These are phyloP conservation scores for Patella caerulea DNA, from an alignment of 2,888 invertebrate species.

Conservation along the genomic window DNA sequence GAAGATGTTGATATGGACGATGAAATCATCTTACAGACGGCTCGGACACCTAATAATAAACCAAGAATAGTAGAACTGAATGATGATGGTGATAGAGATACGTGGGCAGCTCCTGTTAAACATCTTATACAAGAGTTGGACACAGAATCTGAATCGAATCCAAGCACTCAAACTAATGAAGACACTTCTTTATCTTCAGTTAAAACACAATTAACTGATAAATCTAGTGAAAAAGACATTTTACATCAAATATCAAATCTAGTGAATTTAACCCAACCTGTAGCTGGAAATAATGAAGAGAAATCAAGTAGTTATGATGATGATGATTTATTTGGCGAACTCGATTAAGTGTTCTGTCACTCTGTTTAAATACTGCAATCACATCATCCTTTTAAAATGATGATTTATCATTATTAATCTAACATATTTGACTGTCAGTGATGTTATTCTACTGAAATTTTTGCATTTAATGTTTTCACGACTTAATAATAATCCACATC, in stretches of 20 bases:
- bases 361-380: not conserved
- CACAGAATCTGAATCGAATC: not conserved
- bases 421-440: too few species aligned
- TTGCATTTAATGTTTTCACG: too few species aligned
- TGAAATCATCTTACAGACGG: slow-evolving; percentile 1
- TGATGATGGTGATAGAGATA: slow-evolving; percentile 40
- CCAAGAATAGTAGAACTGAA: slow-evolving; percentile 57
- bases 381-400: too few species aligned
- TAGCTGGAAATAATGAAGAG: not conserved
- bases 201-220: not conserved
- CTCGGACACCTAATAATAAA: slow-evolving; percentile 27
- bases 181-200: not conserved
- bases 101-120: slow-evolving; percentile 1
- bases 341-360: not conserved
- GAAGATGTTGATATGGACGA: slow-evolving; percentile 66
- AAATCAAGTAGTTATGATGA: not conserved
- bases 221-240: not conserved
- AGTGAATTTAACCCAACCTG: not conserved
- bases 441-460: too few species aligned
- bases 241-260: slow-evolving; percentile 8
- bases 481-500: too few species aligned
- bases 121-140: not conserved
- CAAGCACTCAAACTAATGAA: not conserved
- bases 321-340: not conserved
- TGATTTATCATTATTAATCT: too few species aligned